phyloP scores from a whole-genome alignment of 2,113 vertebrate species.

The Crotalus helleri region DNA sequence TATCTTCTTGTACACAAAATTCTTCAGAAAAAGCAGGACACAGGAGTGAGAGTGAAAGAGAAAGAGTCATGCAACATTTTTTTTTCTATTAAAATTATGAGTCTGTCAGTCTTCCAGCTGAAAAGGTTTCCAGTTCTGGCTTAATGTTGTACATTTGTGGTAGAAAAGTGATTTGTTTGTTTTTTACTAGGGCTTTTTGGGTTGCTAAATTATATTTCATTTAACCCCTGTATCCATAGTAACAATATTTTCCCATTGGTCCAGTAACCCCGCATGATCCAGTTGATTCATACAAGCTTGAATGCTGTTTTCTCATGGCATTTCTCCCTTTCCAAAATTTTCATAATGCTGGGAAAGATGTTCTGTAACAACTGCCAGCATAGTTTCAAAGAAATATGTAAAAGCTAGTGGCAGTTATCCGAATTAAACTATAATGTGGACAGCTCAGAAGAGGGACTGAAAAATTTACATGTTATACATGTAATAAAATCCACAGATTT shows the following conservation, averaged over 20 bases:
- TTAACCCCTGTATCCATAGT: constrained; percentile 63
- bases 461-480: constrained; percentile 41
- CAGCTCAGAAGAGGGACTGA: constrained; percentile 37
- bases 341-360: constrained; percentile 43
- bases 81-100: constrained; percentile 54
- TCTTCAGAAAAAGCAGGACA: constrained; percentile 44
- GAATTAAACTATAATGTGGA: constrained; percentile 47
- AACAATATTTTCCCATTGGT: constrained; percentile 58
- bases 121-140: constrained; percentile 58
- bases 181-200: constrained; percentile 54
- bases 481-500: not conserved
- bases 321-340: constrained; percentile 39
- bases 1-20: constrained; percentile 51
- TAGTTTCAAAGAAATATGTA: constrained; percentile 5
- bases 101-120: constrained; percentile 49
- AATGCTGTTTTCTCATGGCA: constrained; percentile 22
- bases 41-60: constrained; percentile 30
- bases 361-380: constrained; percentile 39
- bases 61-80: constrained; percentile 44
- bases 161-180: constrained; percentile 62
- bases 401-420: constrained; percentile 49
- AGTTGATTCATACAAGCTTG: constrained; percentile 48
- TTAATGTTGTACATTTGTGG: constrained; percentile 39
- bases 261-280: constrained; percentile 46
- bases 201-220: constrained; percentile 58